These are phyloP conservation scores for Monochamus saltuarius DNA, from an alignment of 1,140 invertebrate species.

Conservation along the genomic window DNA sequence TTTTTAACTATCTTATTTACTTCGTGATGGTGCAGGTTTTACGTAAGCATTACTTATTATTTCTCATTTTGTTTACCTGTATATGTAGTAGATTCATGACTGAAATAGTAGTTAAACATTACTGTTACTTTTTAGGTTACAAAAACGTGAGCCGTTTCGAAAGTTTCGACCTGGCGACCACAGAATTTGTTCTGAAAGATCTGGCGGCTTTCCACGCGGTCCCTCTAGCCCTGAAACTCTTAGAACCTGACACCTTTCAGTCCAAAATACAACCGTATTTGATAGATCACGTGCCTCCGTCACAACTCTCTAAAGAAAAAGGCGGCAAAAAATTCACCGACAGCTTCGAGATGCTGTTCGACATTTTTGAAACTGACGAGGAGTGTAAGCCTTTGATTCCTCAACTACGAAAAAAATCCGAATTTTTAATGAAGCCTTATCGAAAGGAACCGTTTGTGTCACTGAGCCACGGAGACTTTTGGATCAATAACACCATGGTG, in stretches of 20 bases:
- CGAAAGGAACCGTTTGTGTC: slow-evolving; percentile 53
- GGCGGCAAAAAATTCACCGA: background rate
- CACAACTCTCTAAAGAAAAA: too few species aligned
- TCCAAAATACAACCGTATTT: too few species aligned
- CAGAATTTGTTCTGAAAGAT: slow-evolving; percentile 39
- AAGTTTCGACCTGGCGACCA: slow-evolving; percentile 48
- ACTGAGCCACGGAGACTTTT: slow-evolving; percentile 18
- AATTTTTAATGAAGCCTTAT: slow-evolving; percentile 30
- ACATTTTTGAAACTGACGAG: too few species aligned
- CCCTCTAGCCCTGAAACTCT: slow-evolving; percentile 45
- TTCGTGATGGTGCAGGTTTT: too few species aligned
- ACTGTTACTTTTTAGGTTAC: slow-evolving; percentile 37
- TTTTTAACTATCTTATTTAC: too few species aligned
- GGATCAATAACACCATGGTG: slow-evolving; percentile 13
- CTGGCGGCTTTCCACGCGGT: slow-evolving; percentile 52
- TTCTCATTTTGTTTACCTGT: too few species aligned
- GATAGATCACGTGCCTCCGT: too few species aligned
- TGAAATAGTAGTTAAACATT: too few species aligned
- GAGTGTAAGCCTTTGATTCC: slow-evolving; percentile 26
- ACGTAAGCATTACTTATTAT: too few species aligned
- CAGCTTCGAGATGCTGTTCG: slow-evolving; percentile 26
- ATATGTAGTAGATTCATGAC: too few species aligned
- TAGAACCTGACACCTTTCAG: slow-evolving; percentile 53
- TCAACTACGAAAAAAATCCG: slow-evolving; percentile 34
- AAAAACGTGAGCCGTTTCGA: slow-evolving; percentile 40